Percentiles rank a stretch among this genome's conserved stretches.
Conservation (phyloP, 2,888 invertebrate genomes). For the Thymelicus lineola region DNA sequence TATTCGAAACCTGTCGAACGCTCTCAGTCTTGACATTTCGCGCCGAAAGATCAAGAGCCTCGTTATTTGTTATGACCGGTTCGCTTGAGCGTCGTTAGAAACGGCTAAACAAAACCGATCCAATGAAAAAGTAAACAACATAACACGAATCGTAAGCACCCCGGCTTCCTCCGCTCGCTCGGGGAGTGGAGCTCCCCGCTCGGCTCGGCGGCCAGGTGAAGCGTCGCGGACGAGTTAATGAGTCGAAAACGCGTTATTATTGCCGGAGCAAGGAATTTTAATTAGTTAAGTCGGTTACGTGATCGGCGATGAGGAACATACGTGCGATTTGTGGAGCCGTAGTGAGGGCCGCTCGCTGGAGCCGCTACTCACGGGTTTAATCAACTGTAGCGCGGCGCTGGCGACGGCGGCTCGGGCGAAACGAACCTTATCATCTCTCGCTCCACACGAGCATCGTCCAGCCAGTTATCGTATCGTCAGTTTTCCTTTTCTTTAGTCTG, state of each 20-base stretch:
- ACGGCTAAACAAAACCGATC: not conserved
- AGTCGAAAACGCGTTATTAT: constrained; percentile 65
- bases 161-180: not conserved
- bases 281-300: constrained; percentile 70
- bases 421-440: not conserved
- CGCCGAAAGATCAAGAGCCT: constrained; percentile 12
- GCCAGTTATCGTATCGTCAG: no score
- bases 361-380: constrained; percentile 46
- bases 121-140: constrained; percentile 1
- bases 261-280: constrained; percentile 70
- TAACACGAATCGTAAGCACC: not conserved
- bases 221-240: constrained; percentile 53
- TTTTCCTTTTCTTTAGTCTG: no score
- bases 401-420: not conserved
- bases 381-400: constrained; percentile 19
- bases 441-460: not conserved
- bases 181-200: not conserved
- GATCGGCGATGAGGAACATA: constrained; percentile 57
- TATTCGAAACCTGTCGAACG: constrained; percentile 7
- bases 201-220: constrained; percentile 4
- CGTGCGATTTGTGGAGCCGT: constrained; percentile 50
- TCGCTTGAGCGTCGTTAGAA: not conserved
- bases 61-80: constrained; percentile 13
- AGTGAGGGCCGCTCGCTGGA: constrained; percentile 40
- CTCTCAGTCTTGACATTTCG: constrained; percentile 12